phyloP scores from a whole-genome alignment of 2,113 vertebrate genomes.

The Oncorhynchus kisutch region DNA sequence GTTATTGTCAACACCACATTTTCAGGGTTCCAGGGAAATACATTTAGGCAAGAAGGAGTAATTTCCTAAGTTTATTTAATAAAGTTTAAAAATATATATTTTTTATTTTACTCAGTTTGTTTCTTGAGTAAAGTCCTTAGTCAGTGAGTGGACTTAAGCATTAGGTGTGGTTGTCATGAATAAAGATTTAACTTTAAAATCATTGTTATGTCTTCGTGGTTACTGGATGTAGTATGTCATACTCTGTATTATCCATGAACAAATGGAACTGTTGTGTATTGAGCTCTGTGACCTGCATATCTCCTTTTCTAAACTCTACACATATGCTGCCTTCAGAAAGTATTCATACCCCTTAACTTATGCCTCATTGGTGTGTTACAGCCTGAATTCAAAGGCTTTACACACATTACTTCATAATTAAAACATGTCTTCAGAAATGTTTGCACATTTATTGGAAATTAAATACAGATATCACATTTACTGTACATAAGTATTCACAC shows the following conservation, averaged over 20 bases:
- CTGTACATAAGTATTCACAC: too few species aligned
- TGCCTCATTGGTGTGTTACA: too few species aligned
- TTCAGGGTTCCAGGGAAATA: slow-evolving; percentile 52
- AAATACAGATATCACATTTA: too few species aligned
- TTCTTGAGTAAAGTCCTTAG: slow-evolving; percentile 61
- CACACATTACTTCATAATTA: too few species aligned
- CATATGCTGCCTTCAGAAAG: too few species aligned
- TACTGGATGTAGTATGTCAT: neutral
- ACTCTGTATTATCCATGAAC: neutral
- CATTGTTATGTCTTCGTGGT: slow-evolving; percentile 14
- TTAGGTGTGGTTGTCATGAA: slow-evolving; percentile 74
- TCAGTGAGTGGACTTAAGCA: slow-evolving; percentile 64
- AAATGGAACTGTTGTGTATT: neutral
- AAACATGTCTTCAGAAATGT: too few species aligned
- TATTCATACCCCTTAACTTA: too few species aligned
- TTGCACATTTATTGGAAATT: too few species aligned
- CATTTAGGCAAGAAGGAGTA: slow-evolving; percentile 54
- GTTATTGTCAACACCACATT: slow-evolving; percentile 54
- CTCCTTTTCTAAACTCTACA: too few species aligned
- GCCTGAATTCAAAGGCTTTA: too few species aligned
- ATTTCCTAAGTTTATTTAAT: slow-evolving; percentile 59
- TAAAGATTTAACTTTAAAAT: slow-evolving; percentile 64
- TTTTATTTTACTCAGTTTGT: slow-evolving; percentile 54
- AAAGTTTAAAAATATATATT: slow-evolving; percentile 40
- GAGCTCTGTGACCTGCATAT: too few species aligned